phyloP scores from a whole-genome alignment of 92 coral and sea anemone genomes.

The Siderastrea radians region DNA sequence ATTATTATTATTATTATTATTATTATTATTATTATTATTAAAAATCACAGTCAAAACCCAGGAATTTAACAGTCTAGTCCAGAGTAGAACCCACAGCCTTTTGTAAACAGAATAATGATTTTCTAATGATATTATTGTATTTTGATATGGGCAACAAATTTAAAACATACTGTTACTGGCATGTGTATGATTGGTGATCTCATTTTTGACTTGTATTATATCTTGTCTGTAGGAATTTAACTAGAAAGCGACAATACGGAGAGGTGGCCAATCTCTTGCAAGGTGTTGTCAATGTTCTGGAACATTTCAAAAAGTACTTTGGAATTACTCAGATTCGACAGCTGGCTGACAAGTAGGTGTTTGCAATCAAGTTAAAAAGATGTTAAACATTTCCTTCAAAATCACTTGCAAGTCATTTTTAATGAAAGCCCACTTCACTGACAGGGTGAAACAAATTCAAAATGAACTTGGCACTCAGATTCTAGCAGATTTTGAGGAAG shows the following conservation, averaged over 20 bases:
- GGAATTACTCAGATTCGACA: slow-evolving; percentile 95
- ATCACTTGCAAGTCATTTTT: too few relatives aligned
- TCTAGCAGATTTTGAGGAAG: slow-evolving; percentile 96
- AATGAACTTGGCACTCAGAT: slow-evolving; percentile 97
- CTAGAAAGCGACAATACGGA: slow-evolving; percentile 95
- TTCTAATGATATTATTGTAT: too few relatives aligned
- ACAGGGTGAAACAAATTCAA: slow-evolving; percentile 96
- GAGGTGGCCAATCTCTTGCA: slow-evolving; percentile 97
- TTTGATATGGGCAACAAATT: too few relatives aligned
- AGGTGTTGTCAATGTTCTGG: slow-evolving; percentile 98
- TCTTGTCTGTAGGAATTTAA: slow-evolving; percentile 67
- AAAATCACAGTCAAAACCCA: too few relatives aligned
- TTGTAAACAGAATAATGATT: too few relatives aligned
- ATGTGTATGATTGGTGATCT: neutral
- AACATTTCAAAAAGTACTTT: slow-evolving; percentile 97
- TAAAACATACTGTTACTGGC: neutral
- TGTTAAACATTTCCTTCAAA: too few relatives aligned
- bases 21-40: too few relatives aligned
- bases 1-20: too few relatives aligned
- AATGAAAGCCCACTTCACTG: neutral
- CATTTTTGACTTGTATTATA: neutral
- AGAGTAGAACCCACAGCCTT: too few relatives aligned
- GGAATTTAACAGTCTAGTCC: too few relatives aligned
- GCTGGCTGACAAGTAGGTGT: slow-evolving; percentile 92
- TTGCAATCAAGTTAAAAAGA: too few relatives aligned